Conservation (phyloP, 2,113 vertebrate species). For the Pachypanchax playfairii region DNA sequence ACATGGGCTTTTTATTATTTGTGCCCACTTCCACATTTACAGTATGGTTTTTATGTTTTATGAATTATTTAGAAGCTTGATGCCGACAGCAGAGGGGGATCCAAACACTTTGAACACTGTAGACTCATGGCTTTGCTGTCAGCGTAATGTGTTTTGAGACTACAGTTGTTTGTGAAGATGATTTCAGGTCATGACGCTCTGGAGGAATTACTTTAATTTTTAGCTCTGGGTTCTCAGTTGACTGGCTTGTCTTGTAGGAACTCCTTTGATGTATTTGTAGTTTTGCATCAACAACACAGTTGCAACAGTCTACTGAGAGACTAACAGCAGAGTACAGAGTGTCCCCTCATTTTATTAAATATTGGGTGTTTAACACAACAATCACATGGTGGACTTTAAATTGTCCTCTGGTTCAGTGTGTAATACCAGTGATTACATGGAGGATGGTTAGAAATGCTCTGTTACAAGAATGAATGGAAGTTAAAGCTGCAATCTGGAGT, state of each 20-base stretch:
- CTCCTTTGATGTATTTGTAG: background rate
- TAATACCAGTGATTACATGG: background rate
- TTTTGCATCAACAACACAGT: too few relatives aligned
- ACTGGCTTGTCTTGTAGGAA: constrained; percentile 11
- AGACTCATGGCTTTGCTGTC: constrained; percentile 8
- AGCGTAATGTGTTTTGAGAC: constrained; percentile 8
- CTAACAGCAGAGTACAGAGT: background rate
- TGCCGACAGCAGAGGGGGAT: constrained; percentile 9
- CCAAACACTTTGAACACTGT: constrained; percentile 20
- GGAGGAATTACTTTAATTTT: constrained; percentile 6
- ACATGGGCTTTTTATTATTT: constrained; percentile 11
- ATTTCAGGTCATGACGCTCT: constrained; percentile 7
- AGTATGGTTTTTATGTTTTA: constrained; percentile 15
- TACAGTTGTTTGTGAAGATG: background rate
- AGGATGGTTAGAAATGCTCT: too few relatives aligned
- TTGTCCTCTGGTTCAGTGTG: background rate
- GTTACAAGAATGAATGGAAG: too few relatives aligned
- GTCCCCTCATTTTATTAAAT: too few relatives aligned
- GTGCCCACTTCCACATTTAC: constrained; percentile 9
- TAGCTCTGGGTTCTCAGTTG: constrained; percentile 11
- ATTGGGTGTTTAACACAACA: too few relatives aligned
- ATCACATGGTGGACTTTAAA: too few relatives aligned
- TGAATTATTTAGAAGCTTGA: constrained; percentile 43
- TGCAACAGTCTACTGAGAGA: too few relatives aligned
- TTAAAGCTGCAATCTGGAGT: too few relatives aligned